Evolutionary conservation across 2,888 invertebrate species (phyloP), one percentile per base, ranked within the genome.

Genomic region (Blastobasis lacticolella): DNA sequence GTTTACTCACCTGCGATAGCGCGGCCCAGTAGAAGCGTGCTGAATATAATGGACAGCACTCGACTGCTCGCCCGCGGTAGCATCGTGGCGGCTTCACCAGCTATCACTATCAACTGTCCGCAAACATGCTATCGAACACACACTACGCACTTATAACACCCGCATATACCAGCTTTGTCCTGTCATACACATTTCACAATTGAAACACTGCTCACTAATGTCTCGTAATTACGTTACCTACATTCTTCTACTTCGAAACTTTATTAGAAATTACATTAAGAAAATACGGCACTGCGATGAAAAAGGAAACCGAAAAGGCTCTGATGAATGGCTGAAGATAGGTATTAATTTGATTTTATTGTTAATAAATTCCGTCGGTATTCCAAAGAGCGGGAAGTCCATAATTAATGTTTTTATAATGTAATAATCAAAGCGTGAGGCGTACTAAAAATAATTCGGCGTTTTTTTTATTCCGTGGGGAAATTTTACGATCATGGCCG

Each of bases 41-140:
- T 88, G 75, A 88, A 84, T 58, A 88, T 67, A 57, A 88, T 81
- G 52, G 87, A 85, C 61, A 88, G 73, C 66, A 83, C 67, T 53
- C 81, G 77, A 50, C 78, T 70, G 61, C 77, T 73, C 55, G 70
- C 75, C 58, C 75, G 69, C 57, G 71, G 67, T 66, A 70, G 73
- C 87, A 86, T 87, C 63, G 6, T 23, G 81, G 72, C 61, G 57
- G 58, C 61, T 54, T 54, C 55, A 54, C 53, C 45, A 57, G 55
- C 23, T 23, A 42, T 61, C 56, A 60, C 67, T 67, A 76, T 78
- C 78, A 77, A 77, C 78, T 78, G 64, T 60, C 56, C 68, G 67
- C 66, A 59, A 58, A 55, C 64, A 66, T 65, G 51, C 54, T 58
- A 60, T 54, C n/a, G n/a, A 54, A 53, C 55, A 49, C 49, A 38